Evolutionary conservation across 1,140 invertebrate genomes (phyloP).

Genomic region (Hypsibius dujardini): DNA sequence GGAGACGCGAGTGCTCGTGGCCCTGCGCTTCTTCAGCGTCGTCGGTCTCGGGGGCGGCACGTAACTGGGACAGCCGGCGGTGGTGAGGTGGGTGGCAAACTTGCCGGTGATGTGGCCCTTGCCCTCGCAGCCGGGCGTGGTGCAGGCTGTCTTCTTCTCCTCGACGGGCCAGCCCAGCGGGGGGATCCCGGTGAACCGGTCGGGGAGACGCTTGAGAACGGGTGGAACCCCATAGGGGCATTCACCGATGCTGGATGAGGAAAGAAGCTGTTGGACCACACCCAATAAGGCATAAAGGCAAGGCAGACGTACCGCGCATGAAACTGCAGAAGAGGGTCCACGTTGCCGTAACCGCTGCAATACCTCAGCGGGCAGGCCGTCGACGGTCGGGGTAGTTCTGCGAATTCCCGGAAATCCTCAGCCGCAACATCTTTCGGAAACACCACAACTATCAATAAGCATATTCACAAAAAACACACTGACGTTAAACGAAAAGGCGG

Average conservation of each 20-base stretch:
- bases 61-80: neutral
- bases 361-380: too few relatives aligned
- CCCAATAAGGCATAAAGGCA: too few relatives aligned
- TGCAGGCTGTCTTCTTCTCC: constrained; percentile 24
- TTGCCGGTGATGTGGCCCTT: constrained; percentile 29
- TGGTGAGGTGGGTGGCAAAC: neutral
- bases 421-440: too few relatives aligned
- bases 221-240: neutral
- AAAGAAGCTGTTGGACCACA: neutral
- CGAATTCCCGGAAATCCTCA: too few relatives aligned
- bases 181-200: neutral
- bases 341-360: too few relatives aligned
- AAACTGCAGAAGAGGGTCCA: too few relatives aligned
- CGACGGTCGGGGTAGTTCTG: too few relatives aligned
- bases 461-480: too few relatives aligned
- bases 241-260: neutral
- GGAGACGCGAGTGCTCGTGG: neutral
- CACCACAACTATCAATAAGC: too few relatives aligned
- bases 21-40: neutral
- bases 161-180: too few relatives aligned
- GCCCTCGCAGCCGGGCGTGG: constrained; percentile 32
- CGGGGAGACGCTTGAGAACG: neutral
- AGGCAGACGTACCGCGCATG: too few relatives aligned
- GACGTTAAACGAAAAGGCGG: too few relatives aligned
- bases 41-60: neutral